Conservation (phyloP, 2,113 vertebrate genomes). For the Pontoporia blainvillei region DNA sequence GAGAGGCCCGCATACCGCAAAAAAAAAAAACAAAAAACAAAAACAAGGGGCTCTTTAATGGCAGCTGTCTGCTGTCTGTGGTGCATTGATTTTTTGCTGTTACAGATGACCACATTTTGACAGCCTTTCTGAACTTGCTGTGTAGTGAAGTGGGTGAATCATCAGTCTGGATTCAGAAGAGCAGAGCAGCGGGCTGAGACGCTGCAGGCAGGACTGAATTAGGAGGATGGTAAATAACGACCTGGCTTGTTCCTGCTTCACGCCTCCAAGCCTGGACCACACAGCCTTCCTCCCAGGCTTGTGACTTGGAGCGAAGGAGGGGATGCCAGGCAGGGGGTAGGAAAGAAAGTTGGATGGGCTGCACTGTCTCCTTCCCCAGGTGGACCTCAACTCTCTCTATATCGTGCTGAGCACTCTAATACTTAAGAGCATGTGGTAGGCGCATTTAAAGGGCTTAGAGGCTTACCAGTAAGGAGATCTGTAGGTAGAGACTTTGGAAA, state of each 20-base stretch:
- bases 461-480: background rate
- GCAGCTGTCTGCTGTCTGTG: slow-evolving; percentile 41
- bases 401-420: background rate
- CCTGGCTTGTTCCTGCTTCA: background rate
- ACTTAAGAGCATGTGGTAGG: background rate
- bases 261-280: background rate
- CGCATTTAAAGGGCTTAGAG: background rate
- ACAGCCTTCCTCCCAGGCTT: background rate
- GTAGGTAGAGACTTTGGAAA: background rate
- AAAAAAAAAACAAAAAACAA: no score
- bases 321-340: background rate
- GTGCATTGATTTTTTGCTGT: slow-evolving; percentile 54
- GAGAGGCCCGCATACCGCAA: no score
- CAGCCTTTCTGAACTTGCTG: slow-evolving; percentile 40
- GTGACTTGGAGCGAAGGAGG: fast-evolving
- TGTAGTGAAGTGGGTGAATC: slow-evolving; percentile 40
- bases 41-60: slow-evolving; percentile 41
- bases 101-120: slow-evolving; percentile 62
- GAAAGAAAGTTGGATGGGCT: background rate
- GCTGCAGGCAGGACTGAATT: background rate
- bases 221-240: background rate
- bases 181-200: background rate
- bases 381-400: background rate
- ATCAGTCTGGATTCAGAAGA: background rate
- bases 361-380: no score